phyloP scores from a whole-genome alignment of 2,113 vertebrate genomes.

The Calypte anna region DNA sequence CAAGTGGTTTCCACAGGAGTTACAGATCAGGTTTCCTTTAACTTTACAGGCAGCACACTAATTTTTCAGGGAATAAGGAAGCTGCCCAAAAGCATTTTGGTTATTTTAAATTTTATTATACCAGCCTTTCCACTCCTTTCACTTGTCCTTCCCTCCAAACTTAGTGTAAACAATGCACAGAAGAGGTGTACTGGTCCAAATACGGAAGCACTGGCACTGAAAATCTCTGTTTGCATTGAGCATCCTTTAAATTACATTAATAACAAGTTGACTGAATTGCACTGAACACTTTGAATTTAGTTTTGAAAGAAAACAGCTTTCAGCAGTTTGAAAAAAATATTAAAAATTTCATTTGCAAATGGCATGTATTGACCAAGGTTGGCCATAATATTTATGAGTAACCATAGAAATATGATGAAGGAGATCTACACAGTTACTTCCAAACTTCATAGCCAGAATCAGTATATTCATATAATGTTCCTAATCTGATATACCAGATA shows the following conservation, averaged over 20 bases:
- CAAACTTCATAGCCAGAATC: slow-evolving; percentile 45
- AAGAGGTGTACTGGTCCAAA: background rate
- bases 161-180: background rate
- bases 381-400: slow-evolving; percentile 71
- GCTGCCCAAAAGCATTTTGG: background rate
- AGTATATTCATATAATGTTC: slow-evolving; percentile 28
- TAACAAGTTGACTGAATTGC: slow-evolving; percentile 34
- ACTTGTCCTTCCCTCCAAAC: background rate
- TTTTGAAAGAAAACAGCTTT: slow-evolving; percentile 67
- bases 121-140: slow-evolving; percentile 9
- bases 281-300: slow-evolving; percentile 28
- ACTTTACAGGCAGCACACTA: slow-evolving; percentile 33
- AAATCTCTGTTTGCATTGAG: slow-evolving; percentile 11
- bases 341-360: slow-evolving; percentile 54
- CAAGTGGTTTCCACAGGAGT: slow-evolving; percentile 51
- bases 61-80: slow-evolving; percentile 42
- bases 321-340: slow-evolving; percentile 38
- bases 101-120: slow-evolving; percentile 24
- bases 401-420: slow-evolving; percentile 68
- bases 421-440: slow-evolving; percentile 53
- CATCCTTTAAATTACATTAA: slow-evolving; percentile 44
- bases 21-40: slow-evolving; percentile 18
- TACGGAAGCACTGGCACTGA: background rate
- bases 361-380: slow-evolving; percentile 59
- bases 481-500: slow-evolving; percentile 42